These are phyloP conservation scores for Propithecus perrieri DNA, from an alignment of 2,797 vertebrate species.

Conservation along the genomic window DNA sequence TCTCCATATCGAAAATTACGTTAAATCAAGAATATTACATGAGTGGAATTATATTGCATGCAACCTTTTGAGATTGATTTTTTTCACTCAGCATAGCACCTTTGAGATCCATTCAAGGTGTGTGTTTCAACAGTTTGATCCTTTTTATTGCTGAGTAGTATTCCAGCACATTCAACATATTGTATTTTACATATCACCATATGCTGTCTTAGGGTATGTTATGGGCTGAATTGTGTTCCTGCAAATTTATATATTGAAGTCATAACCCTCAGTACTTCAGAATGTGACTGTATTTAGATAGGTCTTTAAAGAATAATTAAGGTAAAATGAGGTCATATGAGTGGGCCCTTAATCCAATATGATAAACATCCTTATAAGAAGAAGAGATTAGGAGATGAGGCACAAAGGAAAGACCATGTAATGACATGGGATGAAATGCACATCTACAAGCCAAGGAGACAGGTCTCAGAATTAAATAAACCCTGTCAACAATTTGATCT, in stretches of 20 bases:
- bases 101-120: background rate
- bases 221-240: background rate
- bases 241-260: background rate
- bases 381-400: background rate
- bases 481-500: background rate
- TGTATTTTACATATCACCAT: constrained; percentile 26
- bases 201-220: background rate
- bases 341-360: background rate
- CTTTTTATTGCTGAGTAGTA: background rate
- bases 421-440: background rate
- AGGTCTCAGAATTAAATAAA: background rate
- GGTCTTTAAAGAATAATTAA: background rate
- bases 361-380: background rate
- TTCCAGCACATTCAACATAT: background rate
- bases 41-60: background rate
- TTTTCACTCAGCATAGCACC: background rate
- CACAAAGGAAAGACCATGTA: background rate
- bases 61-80: background rate
- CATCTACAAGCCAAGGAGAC: background rate
- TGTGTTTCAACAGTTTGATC: background rate
- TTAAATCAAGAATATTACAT: background rate
- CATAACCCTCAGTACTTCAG: background rate
- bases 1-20: background rate
- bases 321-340: background rate
- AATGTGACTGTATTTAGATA: background rate